A percentile compares a stretch with the other conserved stretches of the same genome.
phyloP scores from a whole-genome alignment of 2,797 vertebrate species.

The Paratrypauchen microcephalus region DNA sequence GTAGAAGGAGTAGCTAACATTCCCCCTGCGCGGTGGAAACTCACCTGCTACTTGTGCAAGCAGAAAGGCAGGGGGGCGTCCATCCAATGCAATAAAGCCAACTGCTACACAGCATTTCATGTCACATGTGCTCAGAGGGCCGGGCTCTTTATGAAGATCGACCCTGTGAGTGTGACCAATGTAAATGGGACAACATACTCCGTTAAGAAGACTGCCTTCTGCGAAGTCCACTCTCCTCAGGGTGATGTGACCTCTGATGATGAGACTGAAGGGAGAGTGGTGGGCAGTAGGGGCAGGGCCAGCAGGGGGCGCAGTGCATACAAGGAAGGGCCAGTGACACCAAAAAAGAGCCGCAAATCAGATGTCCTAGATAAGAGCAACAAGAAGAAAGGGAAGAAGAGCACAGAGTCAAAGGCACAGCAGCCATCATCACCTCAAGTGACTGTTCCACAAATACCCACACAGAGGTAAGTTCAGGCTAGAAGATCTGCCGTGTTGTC shows the following conservation, averaged over 20 bases:
- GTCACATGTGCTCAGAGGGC: slow-evolving; percentile 95
- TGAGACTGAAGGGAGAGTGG: slow-evolving; percentile 73
- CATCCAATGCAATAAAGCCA: slow-evolving; percentile 97
- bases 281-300: slow-evolving; percentile 79
- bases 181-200: slow-evolving; percentile 92
- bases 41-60: slow-evolving; percentile 95
- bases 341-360: slow-evolving; percentile 80
- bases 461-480: slow-evolving; percentile 83
- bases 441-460: slow-evolving; percentile 87
- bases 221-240: slow-evolving; percentile 88
- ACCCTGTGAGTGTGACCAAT: slow-evolving; percentile 91
- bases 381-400: slow-evolving; percentile 90
- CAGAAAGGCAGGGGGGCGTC: slow-evolving; percentile 92
- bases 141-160: slow-evolving; percentile 98
- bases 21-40: slow-evolving; percentile 94
- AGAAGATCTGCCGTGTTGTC: neutral
- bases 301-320: slow-evolving; percentile 75
- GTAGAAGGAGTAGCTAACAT: slow-evolving; percentile 94
- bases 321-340: slow-evolving; percentile 65
- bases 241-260: slow-evolving; percentile 72
- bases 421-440: slow-evolving; percentile 79
- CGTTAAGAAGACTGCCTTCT: slow-evolving; percentile 96
- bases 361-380: slow-evolving; percentile 73
- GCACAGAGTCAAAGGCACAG: slow-evolving; percentile 63
- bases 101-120: slow-evolving; percentile 98